Percentiles rank a stretch among this genome's conserved stretches.
Conservation (phyloP, 2,888 invertebrate species). For the Hipparchia sbordonii region DNA sequence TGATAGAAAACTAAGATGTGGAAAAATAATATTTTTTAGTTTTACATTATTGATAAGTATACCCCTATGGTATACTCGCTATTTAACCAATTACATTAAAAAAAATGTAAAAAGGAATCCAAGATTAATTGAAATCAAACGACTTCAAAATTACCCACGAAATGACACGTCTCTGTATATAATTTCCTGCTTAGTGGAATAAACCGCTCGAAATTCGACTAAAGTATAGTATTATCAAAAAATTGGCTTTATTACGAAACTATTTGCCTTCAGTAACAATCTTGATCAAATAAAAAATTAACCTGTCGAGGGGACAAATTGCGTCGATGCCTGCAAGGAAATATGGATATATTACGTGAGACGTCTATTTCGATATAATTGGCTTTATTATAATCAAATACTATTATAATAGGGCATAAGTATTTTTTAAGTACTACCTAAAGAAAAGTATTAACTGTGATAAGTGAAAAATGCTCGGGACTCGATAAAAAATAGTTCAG, state of each 20-base stretch:
- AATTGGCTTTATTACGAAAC: slow-evolving; percentile 80
- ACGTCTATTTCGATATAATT: slow-evolving; percentile 30
- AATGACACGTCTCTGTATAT: slow-evolving; percentile 69
- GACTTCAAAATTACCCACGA: slow-evolving; percentile 68
- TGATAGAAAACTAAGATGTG: neutral
- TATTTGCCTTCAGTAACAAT: slow-evolving; percentile 69
- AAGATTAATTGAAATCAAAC: slow-evolving; percentile 74
- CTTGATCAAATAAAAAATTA: slow-evolving; percentile 80
- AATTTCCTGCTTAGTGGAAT: slow-evolving; percentile 68
- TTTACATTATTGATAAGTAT: slow-evolving; percentile 20
- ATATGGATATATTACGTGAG: slow-evolving; percentile 20
- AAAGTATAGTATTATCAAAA: slow-evolving; percentile 71
- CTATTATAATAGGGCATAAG: neutral
- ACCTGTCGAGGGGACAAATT: slow-evolving; percentile 69
- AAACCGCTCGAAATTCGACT: slow-evolving; percentile 59
- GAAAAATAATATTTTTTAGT: neutral
- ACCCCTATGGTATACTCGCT: slow-evolving; percentile 17
- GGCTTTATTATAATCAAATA: slow-evolving; percentile 27
- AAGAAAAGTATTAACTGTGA: too few species aligned
- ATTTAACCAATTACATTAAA: slow-evolving; percentile 23
- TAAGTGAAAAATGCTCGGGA: too few species aligned
- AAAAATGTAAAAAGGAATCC: slow-evolving; percentile 57
- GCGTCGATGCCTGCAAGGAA: slow-evolving; percentile 61
- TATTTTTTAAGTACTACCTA: neutral
- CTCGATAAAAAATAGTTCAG: too few species aligned